Conservation (phyloP, 1,140 invertebrate species). For the Trichomalopsis sarcophagae region DNA sequence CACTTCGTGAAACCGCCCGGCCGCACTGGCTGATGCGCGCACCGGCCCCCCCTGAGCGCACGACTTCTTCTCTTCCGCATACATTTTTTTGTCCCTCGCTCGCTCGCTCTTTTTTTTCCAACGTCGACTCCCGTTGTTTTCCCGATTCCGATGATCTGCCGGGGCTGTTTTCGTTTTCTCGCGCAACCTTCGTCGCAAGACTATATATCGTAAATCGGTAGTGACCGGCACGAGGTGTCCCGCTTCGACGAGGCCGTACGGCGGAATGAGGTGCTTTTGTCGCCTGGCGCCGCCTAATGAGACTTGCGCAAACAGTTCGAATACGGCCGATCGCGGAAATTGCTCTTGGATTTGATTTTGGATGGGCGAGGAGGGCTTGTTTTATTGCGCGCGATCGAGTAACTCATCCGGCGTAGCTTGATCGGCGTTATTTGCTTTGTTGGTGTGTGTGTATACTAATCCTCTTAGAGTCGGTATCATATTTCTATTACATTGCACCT, state of each 20-base stretch:
- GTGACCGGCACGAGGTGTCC: not conserved
- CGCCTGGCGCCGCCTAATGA: slow-evolving; percentile 39
- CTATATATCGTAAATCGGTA: not conserved
- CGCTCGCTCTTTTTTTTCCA: not conserved
- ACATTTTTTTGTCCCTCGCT: not conserved
- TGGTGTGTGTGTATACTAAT: no score
- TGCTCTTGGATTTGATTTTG: slow-evolving; percentile 12
- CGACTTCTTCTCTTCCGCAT: slow-evolving; percentile 19
- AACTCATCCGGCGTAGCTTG: no score
- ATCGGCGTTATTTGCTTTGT: no score
- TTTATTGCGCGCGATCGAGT: no score
- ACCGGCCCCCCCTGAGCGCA: not conserved
- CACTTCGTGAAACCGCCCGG: slow-evolving; percentile 60
- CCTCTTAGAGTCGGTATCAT: no score
- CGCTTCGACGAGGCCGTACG: not conserved
- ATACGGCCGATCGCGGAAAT: not conserved
- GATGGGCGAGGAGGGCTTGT: no score
- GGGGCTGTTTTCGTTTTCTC: slow-evolving; percentile 3
- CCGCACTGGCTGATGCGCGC: slow-evolving; percentile 19
- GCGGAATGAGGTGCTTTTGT: slow-evolving; percentile 22
- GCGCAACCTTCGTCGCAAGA: not conserved
- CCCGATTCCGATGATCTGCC: not conserved
- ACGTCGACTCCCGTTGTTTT: slow-evolving; percentile 6
- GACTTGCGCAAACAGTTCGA: slow-evolving; percentile 21
- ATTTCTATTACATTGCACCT: no score